Evolutionary conservation across 2,113 vertebrate species (phyloP).

Genomic region (Stigmatopora nigra): DNA sequence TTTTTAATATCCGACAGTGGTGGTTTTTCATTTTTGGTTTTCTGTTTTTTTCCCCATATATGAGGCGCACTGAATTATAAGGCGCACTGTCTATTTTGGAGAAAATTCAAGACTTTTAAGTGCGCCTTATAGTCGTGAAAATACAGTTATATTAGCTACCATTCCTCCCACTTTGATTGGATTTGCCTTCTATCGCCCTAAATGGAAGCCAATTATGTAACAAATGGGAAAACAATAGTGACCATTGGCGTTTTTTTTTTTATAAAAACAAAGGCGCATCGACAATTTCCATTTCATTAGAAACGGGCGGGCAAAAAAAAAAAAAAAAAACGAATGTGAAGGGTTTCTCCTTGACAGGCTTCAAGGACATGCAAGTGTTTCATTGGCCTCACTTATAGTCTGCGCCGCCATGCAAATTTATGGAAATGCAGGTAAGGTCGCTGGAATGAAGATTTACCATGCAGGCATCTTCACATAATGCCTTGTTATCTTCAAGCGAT

Average conservation of each 20-base stretch:
- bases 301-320: not conserved
- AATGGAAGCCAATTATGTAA: no score
- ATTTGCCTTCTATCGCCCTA: no score
- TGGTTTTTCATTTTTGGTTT: no score
- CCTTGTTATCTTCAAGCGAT: slow-evolving; percentile 33
- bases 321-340: slow-evolving; percentile 5
- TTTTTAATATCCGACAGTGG: no score
- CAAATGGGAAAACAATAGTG: no score
- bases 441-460: slow-evolving; percentile 35
- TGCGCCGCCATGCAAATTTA: slow-evolving; percentile 45
- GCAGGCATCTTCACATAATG: slow-evolving; percentile 32
- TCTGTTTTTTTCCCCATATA: no score
- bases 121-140: no score
- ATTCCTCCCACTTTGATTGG: no score
- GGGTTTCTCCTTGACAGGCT: slow-evolving; percentile 45
- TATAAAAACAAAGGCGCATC: slow-evolving; percentile 10
- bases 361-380: slow-evolving; percentile 47
- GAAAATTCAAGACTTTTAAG: no score
- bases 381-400: slow-evolving; percentile 23
- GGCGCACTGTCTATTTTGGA: no score
- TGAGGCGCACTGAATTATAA: no score
- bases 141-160: not conserved
- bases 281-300: slow-evolving; percentile 15
- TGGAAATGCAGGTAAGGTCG: slow-evolving; percentile 43
- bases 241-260: not conserved